phyloP scores from a whole-genome alignment of 2,888 invertebrate genomes.

The Sipha maydis region DNA sequence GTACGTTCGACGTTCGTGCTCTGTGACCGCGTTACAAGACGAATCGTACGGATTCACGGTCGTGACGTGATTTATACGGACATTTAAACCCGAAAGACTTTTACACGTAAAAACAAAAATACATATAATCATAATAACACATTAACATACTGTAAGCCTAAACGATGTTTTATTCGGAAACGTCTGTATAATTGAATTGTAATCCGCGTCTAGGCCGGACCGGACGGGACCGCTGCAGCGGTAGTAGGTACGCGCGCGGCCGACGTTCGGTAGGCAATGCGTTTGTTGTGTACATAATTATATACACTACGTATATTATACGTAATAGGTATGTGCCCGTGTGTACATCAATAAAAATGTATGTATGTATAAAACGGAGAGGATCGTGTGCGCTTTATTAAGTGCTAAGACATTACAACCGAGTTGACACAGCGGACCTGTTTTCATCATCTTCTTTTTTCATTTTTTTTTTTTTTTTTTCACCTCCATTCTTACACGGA shows the following conservation, averaged over 20 bases:
- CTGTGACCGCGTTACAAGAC: background rate
- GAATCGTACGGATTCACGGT: conserved; percentile 9
- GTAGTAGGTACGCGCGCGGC: background rate
- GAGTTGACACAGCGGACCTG: conserved; percentile 54
- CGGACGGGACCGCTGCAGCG: background rate
- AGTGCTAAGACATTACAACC: conserved; percentile 57
- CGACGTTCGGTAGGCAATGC: background rate
- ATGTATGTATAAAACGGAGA: background rate
- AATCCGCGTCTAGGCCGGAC: conserved; percentile 40
- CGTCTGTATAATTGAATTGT: conserved; percentile 54
- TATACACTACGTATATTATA: background rate
- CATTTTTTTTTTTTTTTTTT: conserved; percentile 4
- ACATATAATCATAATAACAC: background rate
- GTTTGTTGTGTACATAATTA: conserved; percentile 10
- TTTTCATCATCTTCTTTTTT: conserved; percentile 19
- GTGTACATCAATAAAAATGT: background rate
- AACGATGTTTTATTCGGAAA: conserved; percentile 38
- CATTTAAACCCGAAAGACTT: conserved; percentile 33
- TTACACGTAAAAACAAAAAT: conserved; percentile 45
- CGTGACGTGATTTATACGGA: conserved; percentile 56
- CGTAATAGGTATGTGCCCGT: background rate
- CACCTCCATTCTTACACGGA: background rate
- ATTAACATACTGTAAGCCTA: conserved; percentile 18
- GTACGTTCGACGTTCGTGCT: background rate
- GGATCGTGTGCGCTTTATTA: conserved; percentile 47